These are phyloP conservation scores for Macrosteles quadrilineatus DNA, from an alignment of 1,140 invertebrate species.

Conservation along the genomic window DNA sequence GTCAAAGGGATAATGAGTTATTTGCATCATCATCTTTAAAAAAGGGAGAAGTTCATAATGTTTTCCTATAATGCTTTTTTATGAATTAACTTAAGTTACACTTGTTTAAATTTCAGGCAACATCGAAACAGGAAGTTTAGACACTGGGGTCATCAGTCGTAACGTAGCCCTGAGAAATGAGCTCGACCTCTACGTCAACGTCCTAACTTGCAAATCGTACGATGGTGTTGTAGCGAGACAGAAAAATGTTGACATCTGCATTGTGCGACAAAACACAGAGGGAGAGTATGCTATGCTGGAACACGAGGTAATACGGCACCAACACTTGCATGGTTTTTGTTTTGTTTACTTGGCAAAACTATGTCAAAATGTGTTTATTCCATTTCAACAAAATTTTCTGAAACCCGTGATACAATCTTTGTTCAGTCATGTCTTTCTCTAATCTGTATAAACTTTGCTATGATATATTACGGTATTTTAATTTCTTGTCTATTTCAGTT, in stretches of 20 bases:
- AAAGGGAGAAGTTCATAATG: background rate
- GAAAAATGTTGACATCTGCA: slow-evolving; percentile 89
- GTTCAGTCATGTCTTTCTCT: no score
- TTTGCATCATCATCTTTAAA: slow-evolving; percentile 12
- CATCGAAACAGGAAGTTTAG: slow-evolving; percentile 84
- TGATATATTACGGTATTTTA: no score
- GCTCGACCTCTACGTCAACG: slow-evolving; percentile 94
- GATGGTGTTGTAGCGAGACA: slow-evolving; percentile 85
- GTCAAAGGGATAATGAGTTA: no score
- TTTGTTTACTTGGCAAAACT: no score
- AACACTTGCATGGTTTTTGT: no score
- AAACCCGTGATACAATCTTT: no score
- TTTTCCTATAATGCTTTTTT: background rate
- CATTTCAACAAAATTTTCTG: no score
- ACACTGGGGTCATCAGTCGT: slow-evolving; percentile 72
- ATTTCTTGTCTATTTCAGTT: no score
- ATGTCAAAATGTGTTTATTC: no score
- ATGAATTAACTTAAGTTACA: background rate
- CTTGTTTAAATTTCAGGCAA: slow-evolving; percentile 59
- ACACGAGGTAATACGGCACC: slow-evolving; percentile 79
- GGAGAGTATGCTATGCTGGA: slow-evolving; percentile 97
- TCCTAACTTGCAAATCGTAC: slow-evolving; percentile 93
- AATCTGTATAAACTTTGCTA: no score
- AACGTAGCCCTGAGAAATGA: slow-evolving; percentile 90
- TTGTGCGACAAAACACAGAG: slow-evolving; percentile 94